Conservation (phyloP, 2,113 vertebrate species). For the Tyrannus savana region DNA sequence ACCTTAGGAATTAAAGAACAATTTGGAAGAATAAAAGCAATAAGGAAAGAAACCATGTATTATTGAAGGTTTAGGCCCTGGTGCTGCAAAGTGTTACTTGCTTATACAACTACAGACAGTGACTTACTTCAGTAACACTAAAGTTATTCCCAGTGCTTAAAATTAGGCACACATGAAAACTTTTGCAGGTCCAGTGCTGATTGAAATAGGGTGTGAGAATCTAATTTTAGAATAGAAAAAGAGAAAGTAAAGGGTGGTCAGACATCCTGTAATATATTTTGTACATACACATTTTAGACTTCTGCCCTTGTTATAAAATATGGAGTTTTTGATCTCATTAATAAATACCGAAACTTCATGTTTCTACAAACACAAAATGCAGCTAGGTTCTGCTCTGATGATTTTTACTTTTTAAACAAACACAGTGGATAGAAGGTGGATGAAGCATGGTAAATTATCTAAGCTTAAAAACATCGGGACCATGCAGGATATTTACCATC, state of each 20-base stretch:
- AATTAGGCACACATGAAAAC: neutral
- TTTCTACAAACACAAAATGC: neutral
- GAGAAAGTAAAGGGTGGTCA: neutral
- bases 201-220: neutral
- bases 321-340: accelerated
- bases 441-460: neutral
- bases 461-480: neutral
- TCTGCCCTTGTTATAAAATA: accelerated
- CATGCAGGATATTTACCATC: neutral
- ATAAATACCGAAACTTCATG: neutral
- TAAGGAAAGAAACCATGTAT: neutral
- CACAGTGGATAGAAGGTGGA: neutral
- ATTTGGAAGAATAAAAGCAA: neutral
- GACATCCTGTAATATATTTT: neutral
- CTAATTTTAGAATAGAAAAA: neutral
- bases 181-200: neutral
- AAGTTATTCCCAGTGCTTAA: neutral
- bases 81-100: neutral
- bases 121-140: neutral
- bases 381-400: neutral
- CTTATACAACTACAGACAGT: neutral
- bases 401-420: neutral
- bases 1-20: neutral
- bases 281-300: neutral
- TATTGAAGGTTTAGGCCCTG: neutral